Base-by-base conservation (phyloP, 2,888 invertebrate genomes). In the Acrobasis consociella region DNA sequence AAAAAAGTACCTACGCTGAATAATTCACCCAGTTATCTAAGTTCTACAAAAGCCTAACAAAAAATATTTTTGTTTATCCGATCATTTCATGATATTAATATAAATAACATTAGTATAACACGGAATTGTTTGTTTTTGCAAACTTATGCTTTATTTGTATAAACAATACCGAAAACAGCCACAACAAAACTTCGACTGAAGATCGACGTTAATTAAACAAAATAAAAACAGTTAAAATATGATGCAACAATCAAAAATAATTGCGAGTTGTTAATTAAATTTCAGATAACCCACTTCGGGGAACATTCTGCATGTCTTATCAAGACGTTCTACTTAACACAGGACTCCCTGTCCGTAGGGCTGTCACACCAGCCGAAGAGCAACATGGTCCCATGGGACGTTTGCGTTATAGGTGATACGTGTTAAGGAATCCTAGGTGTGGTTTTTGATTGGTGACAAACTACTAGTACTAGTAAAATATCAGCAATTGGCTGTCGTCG, bases 221-320 rank as follows among this genome's bases (percentile, higher is more conserved):
- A 56, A 31, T 22, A 9, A 37, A 51, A 38, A 13, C 62, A 64
- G 53, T n/a, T 50, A 65, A 66, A 67, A 67, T 63, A 66, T 67
- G 65, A 52, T n/a, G 60, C 60, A 60, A 55, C 9, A 55, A 39
- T 38, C 11, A 62, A 49, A 62, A 49, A 16, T 16, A 37, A 56
- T 60, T 60, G 38, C 59, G 16, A 22, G 51, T 10, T 38, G 39
- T 38, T 60, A 51, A 60, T 60, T 51, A 17, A 9, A 51, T 42
- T 51, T 51, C 39, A 60, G 60, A 60, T 51, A 42, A 59, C 37
- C 49, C 13, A 50, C 39, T 60, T 39, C 42, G 22, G 52, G 17
- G 17, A 60, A 51, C 38, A 51, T 42, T 50, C 13, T 42, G 17
- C 22, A 39, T 16, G 17, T 13, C 0, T 60, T 51, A 51, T 58